These are phyloP conservation scores for Geotria australis DNA, from an alignment of 2,797 vertebrate species.

Conservation along the genomic window DNA sequence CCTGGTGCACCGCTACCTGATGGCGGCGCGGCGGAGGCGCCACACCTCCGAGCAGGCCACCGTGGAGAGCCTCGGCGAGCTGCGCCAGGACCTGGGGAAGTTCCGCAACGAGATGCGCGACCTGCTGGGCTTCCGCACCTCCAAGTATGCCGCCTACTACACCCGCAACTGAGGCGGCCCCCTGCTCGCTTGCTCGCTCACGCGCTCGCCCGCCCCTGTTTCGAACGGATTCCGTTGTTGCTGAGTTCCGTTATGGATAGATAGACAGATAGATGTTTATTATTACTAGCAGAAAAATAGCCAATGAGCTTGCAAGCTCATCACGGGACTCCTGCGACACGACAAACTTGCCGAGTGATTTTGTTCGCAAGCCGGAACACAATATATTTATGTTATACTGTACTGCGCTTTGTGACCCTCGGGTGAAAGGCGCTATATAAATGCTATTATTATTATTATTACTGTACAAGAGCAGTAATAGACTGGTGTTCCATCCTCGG, in stretches of 20 bases:
- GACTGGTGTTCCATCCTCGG: no score
- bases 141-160: conserved; percentile 97
- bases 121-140: conserved; percentile 80
- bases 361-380: neutral
- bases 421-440: no score
- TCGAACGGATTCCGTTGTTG: neutral
- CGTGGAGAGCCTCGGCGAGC: conserved; percentile 79
- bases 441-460: no score
- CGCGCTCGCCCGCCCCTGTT: no score
- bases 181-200: neutral
- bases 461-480: no score
- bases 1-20: conserved; percentile 84
- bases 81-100: conserved; percentile 80
- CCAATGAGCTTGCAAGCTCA: no score
- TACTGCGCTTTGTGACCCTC: no score
- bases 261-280: no score
- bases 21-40: conserved; percentile 86
- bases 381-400: neutral
- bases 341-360: no score
- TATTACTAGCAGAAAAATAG: no score
- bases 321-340: neutral
- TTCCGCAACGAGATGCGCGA: conserved; percentile 96
- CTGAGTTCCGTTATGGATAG: neutral
- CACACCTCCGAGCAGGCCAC: conserved; percentile 89
- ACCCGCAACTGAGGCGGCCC: conserved; percentile 37